Percentiles rank a stretch among this genome's conserved stretches.
phyloP scores from a whole-genome alignment of 2,888 invertebrate genomes.

The Ptilodon capucinus region DNA sequence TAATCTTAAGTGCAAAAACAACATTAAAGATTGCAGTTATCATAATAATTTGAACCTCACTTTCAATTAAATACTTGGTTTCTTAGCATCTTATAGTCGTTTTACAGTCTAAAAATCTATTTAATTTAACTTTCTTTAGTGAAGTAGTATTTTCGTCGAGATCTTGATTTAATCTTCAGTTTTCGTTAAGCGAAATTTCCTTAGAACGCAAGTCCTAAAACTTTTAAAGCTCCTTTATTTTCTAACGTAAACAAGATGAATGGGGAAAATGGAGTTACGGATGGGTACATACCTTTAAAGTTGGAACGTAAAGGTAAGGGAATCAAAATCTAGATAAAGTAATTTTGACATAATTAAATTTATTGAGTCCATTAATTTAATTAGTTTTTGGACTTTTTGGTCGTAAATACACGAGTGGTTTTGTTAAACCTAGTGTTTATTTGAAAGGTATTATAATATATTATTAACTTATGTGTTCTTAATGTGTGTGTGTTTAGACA shows the following conservation, averaged over 20 bases:
- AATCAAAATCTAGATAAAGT: not conserved
- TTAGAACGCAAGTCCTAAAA: not conserved
- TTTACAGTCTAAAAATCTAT: not conserved
- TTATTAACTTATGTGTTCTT: too few relatives aligned
- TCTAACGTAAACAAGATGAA: not conserved
- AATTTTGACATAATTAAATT: too few relatives aligned
- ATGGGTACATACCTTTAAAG: slow-evolving; percentile 4
- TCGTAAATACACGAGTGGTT: too few relatives aligned
- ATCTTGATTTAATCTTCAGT: not conserved
- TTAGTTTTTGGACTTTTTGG: too few relatives aligned
- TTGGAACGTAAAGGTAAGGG: slow-evolving; percentile 15
- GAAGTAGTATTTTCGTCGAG: not conserved
- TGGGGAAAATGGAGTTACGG: not conserved
- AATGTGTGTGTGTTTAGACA: too few relatives aligned
- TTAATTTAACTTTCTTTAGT: not conserved
- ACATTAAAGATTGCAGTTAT: not conserved
- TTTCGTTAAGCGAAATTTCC: not conserved
- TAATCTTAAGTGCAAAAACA: not conserved
- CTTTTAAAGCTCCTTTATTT: not conserved
- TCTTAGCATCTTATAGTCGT: not conserved
- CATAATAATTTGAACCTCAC: not conserved
- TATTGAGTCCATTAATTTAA: too few relatives aligned
- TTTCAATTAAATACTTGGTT: not conserved
- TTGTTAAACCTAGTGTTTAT: too few relatives aligned
- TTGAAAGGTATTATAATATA: too few relatives aligned